phyloP scores from a whole-genome alignment of 2,113 vertebrate species.

The Nerophis lumbriciformis region DNA sequence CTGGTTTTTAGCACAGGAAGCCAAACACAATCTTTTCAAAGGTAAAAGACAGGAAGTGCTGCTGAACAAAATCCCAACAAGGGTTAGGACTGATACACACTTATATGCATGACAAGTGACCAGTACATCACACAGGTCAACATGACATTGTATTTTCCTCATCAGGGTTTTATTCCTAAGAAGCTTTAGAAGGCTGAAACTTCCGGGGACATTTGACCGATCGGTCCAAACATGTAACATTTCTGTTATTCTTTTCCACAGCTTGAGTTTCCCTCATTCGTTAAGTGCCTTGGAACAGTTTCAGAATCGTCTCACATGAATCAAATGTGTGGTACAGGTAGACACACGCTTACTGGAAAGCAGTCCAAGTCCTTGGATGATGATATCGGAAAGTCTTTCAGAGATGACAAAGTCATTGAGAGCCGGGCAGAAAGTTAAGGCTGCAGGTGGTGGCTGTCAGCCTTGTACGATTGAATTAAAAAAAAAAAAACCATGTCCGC shows the following conservation, averaged over 20 bases:
- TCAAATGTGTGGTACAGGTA: background rate
- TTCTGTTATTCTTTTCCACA: background rate
- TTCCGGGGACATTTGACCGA: background rate
- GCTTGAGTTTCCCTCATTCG: background rate
- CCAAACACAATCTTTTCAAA: no score
- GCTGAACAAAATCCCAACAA: no score
- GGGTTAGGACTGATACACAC: no score
- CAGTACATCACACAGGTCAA: no score
- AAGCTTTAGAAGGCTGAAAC: background rate
- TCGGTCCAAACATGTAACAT: background rate
- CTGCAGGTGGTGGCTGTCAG: conserved; percentile 28
- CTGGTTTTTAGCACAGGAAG: no score
- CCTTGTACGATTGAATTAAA: conserved; percentile 10
- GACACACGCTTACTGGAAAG: conserved; percentile 10
- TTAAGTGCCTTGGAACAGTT: background rate
- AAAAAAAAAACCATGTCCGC: background rate
- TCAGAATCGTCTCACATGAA: background rate
- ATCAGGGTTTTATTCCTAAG: background rate
- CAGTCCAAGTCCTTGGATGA: conserved; percentile 5
- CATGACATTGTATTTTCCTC: no score
- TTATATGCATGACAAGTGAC: no score
- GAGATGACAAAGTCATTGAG: conserved; percentile 27
- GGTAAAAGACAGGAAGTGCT: no score
- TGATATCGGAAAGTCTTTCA: conserved; percentile 27
- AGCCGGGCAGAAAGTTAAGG: conserved; percentile 11